A percentile compares a stretch with the other conserved stretches of the same genome.
phyloP scores from a whole-genome alignment of 2,888 invertebrate species.

The Xestobium rufovillosum region DNA sequence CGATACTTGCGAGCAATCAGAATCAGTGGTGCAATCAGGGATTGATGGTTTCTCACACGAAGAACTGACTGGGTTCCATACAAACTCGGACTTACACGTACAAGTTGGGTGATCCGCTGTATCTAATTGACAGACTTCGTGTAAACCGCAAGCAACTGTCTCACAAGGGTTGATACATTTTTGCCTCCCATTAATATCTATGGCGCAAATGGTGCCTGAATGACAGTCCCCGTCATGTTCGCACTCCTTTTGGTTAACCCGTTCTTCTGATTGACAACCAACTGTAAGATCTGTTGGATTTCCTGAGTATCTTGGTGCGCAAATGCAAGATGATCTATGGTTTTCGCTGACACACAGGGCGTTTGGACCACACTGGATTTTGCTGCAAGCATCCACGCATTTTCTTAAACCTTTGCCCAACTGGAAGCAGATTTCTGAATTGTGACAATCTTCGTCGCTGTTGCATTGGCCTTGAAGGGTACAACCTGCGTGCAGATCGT shows the following conservation, averaged over 20 bases:
- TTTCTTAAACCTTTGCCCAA: conserved; percentile 68
- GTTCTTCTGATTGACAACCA: conserved; percentile 70
- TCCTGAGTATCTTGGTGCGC: conserved; percentile 73
- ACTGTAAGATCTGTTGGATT: conserved; percentile 71
- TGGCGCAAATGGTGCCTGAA: conserved; percentile 61
- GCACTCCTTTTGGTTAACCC: conserved; percentile 54
- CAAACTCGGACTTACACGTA: conserved; percentile 67
- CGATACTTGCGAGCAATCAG: conserved; percentile 61
- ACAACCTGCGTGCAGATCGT: conserved; percentile 64
- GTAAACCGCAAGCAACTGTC: conserved; percentile 72
- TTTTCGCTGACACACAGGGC: conserved; percentile 78
- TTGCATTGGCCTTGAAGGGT: conserved; percentile 66
- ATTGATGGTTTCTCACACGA: conserved; percentile 80
- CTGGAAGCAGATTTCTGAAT: conserved; percentile 83
- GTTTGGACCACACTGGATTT: conserved; percentile 84
- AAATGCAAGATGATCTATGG: conserved; percentile 80
- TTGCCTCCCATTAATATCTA: conserved; percentile 54
- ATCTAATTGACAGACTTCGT: conserved; percentile 71
- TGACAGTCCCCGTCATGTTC: conserved; percentile 64
- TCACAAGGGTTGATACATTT: conserved; percentile 73
- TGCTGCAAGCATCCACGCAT: conserved; percentile 81
- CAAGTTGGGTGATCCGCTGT: conserved; percentile 64
- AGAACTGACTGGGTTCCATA: conserved; percentile 78
- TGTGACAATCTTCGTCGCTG: conserved; percentile 74
- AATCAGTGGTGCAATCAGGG: conserved; percentile 67